These are phyloP conservation scores for Cosmia trapezina DNA, from an alignment of 2,888 invertebrate genomes.

Conservation along the genomic window DNA sequence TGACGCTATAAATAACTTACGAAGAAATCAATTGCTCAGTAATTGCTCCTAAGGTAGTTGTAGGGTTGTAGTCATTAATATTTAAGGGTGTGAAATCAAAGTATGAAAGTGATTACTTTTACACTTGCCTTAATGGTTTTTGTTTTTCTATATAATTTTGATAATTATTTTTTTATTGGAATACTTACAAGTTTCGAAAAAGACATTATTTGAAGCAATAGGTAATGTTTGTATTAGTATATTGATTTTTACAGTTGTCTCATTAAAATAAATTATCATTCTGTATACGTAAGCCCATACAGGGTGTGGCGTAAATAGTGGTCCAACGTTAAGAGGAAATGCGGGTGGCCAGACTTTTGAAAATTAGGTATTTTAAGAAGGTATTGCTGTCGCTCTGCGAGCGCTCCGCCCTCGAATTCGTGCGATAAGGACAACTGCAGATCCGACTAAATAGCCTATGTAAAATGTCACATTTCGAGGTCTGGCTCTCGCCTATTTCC, in stretches of 20 bases:
- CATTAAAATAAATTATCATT: background rate
- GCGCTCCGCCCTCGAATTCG: too few species aligned
- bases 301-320: background rate
- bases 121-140: background rate
- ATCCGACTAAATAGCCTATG: too few species aligned
- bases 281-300: background rate
- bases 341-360: too few species aligned
- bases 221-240: background rate
- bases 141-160: background rate
- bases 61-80: constrained; percentile 26
- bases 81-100: constrained; percentile 25
- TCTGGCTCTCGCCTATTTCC: too few species aligned
- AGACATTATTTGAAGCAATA: background rate
- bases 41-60: background rate
- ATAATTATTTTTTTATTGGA: background rate
- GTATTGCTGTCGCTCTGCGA: too few species aligned
- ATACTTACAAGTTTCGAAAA: background rate
- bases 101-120: constrained; percentile 7
- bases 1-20: constrained; percentile 19
- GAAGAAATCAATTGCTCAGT: constrained; percentile 35
- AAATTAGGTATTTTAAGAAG: too few species aligned
- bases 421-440: too few species aligned
- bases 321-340: too few species aligned
- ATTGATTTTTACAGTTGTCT: background rate
- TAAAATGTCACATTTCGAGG: too few species aligned